Conservation (phyloP, 2,888 invertebrate species). For the Alcis repandata region DNA sequence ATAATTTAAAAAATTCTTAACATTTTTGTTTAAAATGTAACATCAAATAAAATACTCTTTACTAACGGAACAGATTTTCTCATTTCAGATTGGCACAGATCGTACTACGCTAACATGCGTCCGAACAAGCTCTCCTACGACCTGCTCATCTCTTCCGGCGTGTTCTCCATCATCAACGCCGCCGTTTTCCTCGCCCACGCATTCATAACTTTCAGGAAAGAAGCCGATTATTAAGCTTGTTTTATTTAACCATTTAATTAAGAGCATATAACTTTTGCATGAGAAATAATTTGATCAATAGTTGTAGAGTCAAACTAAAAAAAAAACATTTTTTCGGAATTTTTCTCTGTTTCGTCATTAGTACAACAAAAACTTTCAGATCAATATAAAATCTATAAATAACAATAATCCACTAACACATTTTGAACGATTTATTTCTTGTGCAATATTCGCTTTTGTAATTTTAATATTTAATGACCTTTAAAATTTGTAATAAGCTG, state of each 20-base stretch:
- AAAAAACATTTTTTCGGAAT: background rate
- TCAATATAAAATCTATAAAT: background rate
- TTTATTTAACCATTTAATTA: background rate
- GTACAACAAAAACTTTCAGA: too few relatives aligned
- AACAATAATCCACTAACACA: background rate
- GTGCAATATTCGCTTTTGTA: constrained; percentile 15
- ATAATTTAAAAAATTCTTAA: too few relatives aligned
- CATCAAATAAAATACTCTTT: too few relatives aligned
- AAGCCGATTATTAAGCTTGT: constrained; percentile 79
- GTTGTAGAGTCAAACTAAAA: background rate
- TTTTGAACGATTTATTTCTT: constrained; percentile 19
- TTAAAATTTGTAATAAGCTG: background rate
- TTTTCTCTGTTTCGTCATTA: background rate
- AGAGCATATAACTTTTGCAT: background rate
- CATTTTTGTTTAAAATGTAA: too few relatives aligned
- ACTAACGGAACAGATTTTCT: constrained; percentile 2
- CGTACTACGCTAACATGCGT: constrained; percentile 83
- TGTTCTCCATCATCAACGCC: constrained; percentile 88
- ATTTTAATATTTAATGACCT: background rate
- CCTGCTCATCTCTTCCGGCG: constrained; percentile 88
- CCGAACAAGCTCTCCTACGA: constrained; percentile 90
- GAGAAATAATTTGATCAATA: constrained; percentile 21
- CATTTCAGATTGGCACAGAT: constrained; percentile 79
- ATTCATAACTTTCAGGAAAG: constrained; percentile 86
- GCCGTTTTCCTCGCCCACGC: constrained; percentile 88